A percentile compares a stretch with the other conserved stretches of the same genome.
Evolutionary conservation across 1,140 invertebrate genomes (phyloP).

Genomic region (Platyscapa corneri): DNA sequence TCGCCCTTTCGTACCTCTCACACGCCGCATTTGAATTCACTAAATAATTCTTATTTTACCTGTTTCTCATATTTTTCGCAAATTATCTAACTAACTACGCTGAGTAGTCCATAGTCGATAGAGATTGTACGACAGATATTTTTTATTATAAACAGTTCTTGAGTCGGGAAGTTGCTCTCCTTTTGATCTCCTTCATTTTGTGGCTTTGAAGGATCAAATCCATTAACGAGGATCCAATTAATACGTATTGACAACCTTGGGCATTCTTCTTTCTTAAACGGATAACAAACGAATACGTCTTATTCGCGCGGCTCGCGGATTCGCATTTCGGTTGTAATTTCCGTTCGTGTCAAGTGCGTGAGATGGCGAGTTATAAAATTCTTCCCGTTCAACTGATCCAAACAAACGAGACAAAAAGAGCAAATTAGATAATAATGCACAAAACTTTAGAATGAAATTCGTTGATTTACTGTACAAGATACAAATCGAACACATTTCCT

Average conservation of each 20-base stretch:
- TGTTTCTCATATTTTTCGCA: slow-evolving; percentile 53
- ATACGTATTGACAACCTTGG: slow-evolving; percentile 15
- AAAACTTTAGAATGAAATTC: slow-evolving; percentile 46
- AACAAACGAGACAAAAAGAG: slow-evolving; percentile 42
- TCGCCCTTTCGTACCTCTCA: slow-evolving; percentile 37
- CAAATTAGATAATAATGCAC: slow-evolving; percentile 31
- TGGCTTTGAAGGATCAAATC: slow-evolving; percentile 47
- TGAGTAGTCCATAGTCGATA: slow-evolving; percentile 58
- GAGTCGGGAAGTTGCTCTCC: slow-evolving; percentile 51
- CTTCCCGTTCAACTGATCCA: not conserved
- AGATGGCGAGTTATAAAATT: not conserved
- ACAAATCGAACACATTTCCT: slow-evolving; percentile 46
- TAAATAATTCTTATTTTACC: slow-evolving; percentile 38
- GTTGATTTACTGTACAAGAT: slow-evolving; percentile 50
- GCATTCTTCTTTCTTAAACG: slow-evolving; percentile 22
- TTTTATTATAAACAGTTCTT: slow-evolving; percentile 56
- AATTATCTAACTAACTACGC: slow-evolving; percentile 58
- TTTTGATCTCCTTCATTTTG: slow-evolving; percentile 48
- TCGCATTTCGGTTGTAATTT: slow-evolving; percentile 22
- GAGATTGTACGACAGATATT: slow-evolving; percentile 60
- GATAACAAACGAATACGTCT: not conserved
- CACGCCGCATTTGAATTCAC: slow-evolving; percentile 51
- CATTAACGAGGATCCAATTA: slow-evolving; percentile 40
- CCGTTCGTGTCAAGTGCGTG: slow-evolving; percentile 18
- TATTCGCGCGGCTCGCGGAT: slow-evolving; percentile 10